These are phyloP conservation scores for Protaetia brevitarsis DNA, from an alignment of 1,140 invertebrate species.

Conservation along the genomic window DNA sequence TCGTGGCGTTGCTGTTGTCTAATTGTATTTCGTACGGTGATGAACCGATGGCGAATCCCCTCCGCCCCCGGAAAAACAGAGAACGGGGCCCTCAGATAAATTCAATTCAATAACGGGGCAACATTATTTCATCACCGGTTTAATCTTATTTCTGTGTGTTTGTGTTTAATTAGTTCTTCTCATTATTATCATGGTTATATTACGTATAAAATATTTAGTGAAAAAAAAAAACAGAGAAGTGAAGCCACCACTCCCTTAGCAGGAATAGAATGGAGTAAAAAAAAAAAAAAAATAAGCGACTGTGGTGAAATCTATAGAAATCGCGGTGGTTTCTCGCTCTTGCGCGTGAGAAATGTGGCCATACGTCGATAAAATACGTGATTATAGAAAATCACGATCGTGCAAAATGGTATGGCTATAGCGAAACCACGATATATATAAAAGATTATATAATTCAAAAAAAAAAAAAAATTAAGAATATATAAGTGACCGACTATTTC, in stretches of 20 bases:
- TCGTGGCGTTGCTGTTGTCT: slow-evolving; percentile 37
- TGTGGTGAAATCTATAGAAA: no score
- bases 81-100: neutral
- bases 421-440: slow-evolving; percentile 40
- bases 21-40: slow-evolving; percentile 28
- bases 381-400: no score
- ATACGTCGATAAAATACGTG: no score
- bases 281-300: no score
- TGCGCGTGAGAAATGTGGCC: no score
- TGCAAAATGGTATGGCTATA: slow-evolving; percentile 39
- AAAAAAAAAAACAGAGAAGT: neutral
- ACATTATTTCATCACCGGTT: neutral
- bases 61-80: neutral
- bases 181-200: slow-evolving; percentile 24
- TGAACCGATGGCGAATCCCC: neutral
- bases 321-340: no score
- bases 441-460: no score
- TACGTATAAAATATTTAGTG: slow-evolving; percentile 34
- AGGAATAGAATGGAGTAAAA: no score
- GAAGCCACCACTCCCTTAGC: no score
- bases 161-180: slow-evolving; percentile 34
- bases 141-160: slow-evolving; percentile 33
- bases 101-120: neutral
- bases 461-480: no score
- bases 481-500: neutral